Base-by-base conservation (phyloP, 2,797 vertebrate species). In the Chelidonichthys spinosus region DNA sequence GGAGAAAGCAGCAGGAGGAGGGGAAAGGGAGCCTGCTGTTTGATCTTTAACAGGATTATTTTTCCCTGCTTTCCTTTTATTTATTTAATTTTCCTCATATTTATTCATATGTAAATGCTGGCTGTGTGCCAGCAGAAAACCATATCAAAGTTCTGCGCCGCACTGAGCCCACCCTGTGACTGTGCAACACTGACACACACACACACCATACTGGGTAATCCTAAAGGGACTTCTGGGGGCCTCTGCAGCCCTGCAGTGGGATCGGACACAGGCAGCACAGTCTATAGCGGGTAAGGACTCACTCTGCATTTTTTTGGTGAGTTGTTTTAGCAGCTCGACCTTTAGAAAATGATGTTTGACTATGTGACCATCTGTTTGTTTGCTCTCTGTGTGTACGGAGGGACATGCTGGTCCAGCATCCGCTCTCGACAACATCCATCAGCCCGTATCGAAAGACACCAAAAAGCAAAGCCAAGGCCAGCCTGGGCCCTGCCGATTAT, bases 31-130 rank as follows among this genome's bases (percentile, higher is more conserved):
- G 82, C 65, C 79, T 74, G 81, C 85, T 91, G 89, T 93, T 94
- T 94, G 92, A 94, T 94, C 90, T 93, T 90, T 92, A 94, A 94
- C 91, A 91, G 92, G 92, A 93, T 95, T 94, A 93, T 92, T 91
- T 91, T 84, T 60, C 85, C 76, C 86, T 86, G 88, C 90, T 88
- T 80, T 84, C 87, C 89, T 87, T 91, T 94, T 92, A 93, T 94
- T 92, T 92, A 93, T 92, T 92, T 90, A 85, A 90, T 93, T 91
- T 76, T 63, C 69, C 79, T 89, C 87, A 88, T 92, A 92, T 93
- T 91, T 92, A 92, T 94, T 93, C 87, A 91, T 89, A 91, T 89
- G 85, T 88, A 93, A 92, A 92, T 85, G 82, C 43, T 84, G 83
- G 82, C 85, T 56, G 65, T 71, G 84, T 54, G 78, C 82, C 86